Base-by-base conservation (phyloP, 2,888 invertebrate genomes). In the Patella pellucida region DNA sequence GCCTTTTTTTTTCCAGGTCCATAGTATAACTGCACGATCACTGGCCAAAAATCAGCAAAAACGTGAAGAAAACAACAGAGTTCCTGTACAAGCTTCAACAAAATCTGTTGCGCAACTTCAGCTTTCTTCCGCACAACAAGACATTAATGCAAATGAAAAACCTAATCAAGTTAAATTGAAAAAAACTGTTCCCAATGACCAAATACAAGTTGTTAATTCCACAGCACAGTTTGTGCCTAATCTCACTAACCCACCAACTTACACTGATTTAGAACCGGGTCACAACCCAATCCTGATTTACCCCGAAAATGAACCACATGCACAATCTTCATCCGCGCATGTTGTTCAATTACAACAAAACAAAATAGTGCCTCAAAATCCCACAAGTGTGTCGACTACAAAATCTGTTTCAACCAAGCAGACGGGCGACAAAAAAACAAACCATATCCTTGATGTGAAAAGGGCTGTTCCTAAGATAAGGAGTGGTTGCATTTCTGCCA, bases 1-100 rank as follows among this genome's bases (percentile, higher is more conserved):
- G n/a, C 16, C 7, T 56, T 56, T 9, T 19, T 69, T 83, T 79
- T 2, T n/a, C n/a, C 81, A 87, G 87, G 79, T 87, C 52, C 86
- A 87, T 77, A 87, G 87, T 75, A 87, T 87, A 74, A 87, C 87
- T 16, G 87, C 86, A 2, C 79, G 87, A 68, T 84, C 81, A 79
- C 80, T 86, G n/a, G 81, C 86, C 2, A 87, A 86, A 81, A 83
- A 83, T 31, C 84, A 86, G 73, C 78, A 19, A 23, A 15, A 14
- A 2, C 19, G 14, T 23, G 19, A 62, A 62, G 7, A 12, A 23
- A 15, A 23, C 23, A 23, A 62, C 19, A 62, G 19, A 62, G 62
- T 23, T 23, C 19, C 19, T 62, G 19, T 11, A 23, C 62, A 62
- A 23, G 19, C 19, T 23, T 11, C 19, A 62, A 19, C 62, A 23